Evolutionary conservation across 2,888 invertebrate genomes (phyloP), one percentile per base, ranked within the genome.

Genomic region (Subacronicta megacephala): DNA sequence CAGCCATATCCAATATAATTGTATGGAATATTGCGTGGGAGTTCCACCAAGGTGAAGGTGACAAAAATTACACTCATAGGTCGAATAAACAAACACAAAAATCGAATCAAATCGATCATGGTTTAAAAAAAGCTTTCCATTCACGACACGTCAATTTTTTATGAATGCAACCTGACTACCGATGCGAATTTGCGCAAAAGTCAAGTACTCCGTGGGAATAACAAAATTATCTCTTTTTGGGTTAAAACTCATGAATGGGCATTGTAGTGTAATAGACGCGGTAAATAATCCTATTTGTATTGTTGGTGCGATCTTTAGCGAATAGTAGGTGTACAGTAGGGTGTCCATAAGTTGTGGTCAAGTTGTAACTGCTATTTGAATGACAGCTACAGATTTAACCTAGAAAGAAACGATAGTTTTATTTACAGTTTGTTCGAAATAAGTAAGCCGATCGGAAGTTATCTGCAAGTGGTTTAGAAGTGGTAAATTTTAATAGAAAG

Each of bases 241-340:
- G 74, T 62, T 60, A 57, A 57, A 72, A 77, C 56, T 73, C 74
- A 85, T 93, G 90, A 92, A 92, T 93, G 91, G 81, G 75, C 75
- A 80, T 90, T 90, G 88, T 88, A 58, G 50, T 68, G 88, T 89
- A 90, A 90, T 92, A 88, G 88, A 87, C 87, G 80, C 81, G 83
- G 88, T 87, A 90, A 93, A 90, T 91, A 88, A 89, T 83, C 80
- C 83, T 80, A 90, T 92, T 92, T 89, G 89, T 87, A 87, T 90
- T 90, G 89, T 90, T 75, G 69, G 64, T 69, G 71, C 55, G 75
- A 79, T 71, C 66, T 85, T 82, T 82, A 77, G 70, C 51, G 37
- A 56, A 49, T 49, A 49, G 72, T 72, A 59, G 79, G 70, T 42
- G 63, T 78, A 78, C 72, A 67, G 78, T 79, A 78, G 78, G 74